Base-by-base conservation (phyloP, 2,888 invertebrate species). In the Catonia carolina region DNA sequence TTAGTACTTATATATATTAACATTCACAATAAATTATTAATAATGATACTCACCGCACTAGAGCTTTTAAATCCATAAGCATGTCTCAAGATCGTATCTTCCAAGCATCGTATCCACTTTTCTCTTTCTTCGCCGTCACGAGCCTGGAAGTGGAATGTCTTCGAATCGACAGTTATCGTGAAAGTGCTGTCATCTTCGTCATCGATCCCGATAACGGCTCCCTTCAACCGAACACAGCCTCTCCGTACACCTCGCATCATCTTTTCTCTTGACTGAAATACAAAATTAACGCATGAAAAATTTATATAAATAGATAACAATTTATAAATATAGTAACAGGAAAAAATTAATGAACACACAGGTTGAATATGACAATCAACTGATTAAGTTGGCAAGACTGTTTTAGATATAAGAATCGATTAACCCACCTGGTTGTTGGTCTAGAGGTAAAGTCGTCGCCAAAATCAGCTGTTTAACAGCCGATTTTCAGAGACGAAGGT, bases 181-280 rank as follows among this genome's bases (percentile, higher is more conserved):
- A 99, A 99, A 4, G 97, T 97, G 70, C 96, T 94, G 74, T 99
- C 98, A 73, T 98, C 97, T 73, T 97, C 97, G 72, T 97, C 96
- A 71, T 99, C 98, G 67, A 99, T 99, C 48, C 99, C 99, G 69
- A 99, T 92, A 41, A 98, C 88, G 1, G 99, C 98, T 49, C 95
- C 96, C 74, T 94, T 87, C 41, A 99, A 79, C n/a, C 97, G 81
- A 31, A 99, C 97, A 76, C 98, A 98, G 53, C 99, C 98, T 62
- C 98, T 82, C 59, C 97, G 80, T 33, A 96, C 94, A 12, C 98
- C 97, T 61, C 95, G 84, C 74, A 94, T 91, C 97, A 99, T 98
- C 74, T 98, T 97, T 72, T 98, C 97, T 74, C 95, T 95, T 10
- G 95, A 95, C 96, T 97, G 79, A 17, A 83, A 62, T 15, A 60